Evolutionary conservation across 1,140 invertebrate species (phyloP).

Genomic region (Tribolium castaneum): DNA sequence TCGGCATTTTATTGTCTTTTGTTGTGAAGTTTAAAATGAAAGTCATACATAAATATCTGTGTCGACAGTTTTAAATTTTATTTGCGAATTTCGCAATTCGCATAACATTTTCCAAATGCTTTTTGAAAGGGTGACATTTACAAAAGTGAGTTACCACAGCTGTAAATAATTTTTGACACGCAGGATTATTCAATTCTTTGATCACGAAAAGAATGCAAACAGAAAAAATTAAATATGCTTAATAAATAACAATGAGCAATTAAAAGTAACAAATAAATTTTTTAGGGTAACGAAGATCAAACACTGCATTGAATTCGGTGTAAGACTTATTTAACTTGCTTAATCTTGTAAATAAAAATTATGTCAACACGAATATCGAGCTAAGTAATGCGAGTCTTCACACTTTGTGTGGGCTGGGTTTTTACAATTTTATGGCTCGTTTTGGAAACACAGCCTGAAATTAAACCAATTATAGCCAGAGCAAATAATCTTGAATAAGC

Average conservation of each 20-base stretch:
- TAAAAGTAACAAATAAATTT: not conserved
- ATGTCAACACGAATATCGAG: not conserved
- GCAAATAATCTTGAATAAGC: constrained; percentile 27
- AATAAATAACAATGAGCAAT: not conserved
- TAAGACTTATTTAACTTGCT: not conserved
- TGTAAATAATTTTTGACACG: not conserved
- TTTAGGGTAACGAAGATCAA: not conserved
- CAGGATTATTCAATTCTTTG: not conserved
- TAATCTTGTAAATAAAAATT: not conserved
- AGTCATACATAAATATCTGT: not conserved
- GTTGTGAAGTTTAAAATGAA: not conserved
- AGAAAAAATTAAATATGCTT: not conserved
- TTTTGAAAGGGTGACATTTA: not conserved
- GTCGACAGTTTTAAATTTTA: not conserved
- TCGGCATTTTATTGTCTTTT: not conserved
- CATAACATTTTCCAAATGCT: not conserved
- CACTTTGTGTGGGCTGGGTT: not conserved
- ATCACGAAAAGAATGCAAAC: not conserved
- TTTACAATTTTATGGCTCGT: constrained; percentile 26
- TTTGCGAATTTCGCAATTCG: not conserved
- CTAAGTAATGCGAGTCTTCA: not conserved
- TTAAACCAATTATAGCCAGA: constrained; percentile 28
- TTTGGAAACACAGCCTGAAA: constrained; percentile 17
- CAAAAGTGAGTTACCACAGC: not conserved
- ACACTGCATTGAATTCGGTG: not conserved